Conservation (phyloP, 2,797 vertebrate species). For the Characodon lateralis region DNA sequence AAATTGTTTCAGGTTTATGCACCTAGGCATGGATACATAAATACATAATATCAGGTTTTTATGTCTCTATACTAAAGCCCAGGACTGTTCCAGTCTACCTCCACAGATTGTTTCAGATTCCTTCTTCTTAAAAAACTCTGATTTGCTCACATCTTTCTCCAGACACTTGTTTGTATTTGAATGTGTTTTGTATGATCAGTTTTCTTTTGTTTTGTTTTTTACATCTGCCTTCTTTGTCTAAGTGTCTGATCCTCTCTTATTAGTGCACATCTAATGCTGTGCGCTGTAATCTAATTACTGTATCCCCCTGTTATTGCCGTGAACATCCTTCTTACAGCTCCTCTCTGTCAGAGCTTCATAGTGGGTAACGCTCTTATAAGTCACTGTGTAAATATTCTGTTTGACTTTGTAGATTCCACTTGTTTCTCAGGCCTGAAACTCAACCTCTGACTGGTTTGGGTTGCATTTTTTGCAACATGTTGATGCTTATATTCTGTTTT, state of each 20-base stretch:
- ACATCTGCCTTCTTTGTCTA: constrained; percentile 6
- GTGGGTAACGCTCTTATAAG: constrained; percentile 62
- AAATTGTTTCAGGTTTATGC: neutral
- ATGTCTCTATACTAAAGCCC: constrained; percentile 22
- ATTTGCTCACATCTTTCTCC: constrained; percentile 38
- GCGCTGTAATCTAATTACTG: constrained; percentile 39
- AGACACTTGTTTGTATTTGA: constrained; percentile 19
- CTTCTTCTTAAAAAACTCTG: constrained; percentile 27
- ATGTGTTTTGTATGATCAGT: constrained; percentile 6
- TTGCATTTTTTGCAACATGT: neutral
- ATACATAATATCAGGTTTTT: constrained; percentile 65
- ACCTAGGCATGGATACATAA: constrained; percentile 43
- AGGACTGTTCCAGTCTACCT: constrained; percentile 33
- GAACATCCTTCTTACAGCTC: constrained; percentile 36
- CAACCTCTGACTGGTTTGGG: constrained; percentile 3
- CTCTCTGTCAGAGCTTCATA: constrained; percentile 34
- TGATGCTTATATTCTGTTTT: constrained; percentile 5
- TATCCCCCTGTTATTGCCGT: constrained; percentile 2
- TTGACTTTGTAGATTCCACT: constrained; percentile 29
- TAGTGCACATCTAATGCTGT: constrained; percentile 26
- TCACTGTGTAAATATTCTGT: constrained; percentile 37
- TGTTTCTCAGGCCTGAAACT: neutral
- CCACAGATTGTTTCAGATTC: constrained; percentile 25
- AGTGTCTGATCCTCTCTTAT: constrained; percentile 32
- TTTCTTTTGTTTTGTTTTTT: neutral